A percentile compares a stretch with the other conserved stretches of the same genome.
Evolutionary conservation across 2,113 vertebrate species (phyloP).

Genomic region (Eupsittula cactorum): DNA sequence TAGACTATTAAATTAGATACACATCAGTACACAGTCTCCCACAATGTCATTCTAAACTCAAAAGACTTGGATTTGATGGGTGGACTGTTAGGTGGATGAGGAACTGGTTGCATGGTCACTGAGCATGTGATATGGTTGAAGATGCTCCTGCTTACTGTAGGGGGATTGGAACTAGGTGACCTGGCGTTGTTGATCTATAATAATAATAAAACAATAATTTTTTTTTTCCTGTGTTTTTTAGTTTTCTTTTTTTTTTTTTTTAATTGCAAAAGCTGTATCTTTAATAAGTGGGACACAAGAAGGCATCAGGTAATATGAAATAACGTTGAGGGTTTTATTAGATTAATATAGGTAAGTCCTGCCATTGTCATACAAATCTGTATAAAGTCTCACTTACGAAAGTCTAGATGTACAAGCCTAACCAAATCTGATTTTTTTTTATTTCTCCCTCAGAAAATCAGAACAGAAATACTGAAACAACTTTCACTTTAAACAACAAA

Average conservation of each 20-base stretch:
- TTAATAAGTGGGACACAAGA: neutral
- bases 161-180: neutral
- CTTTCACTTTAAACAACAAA: neutral
- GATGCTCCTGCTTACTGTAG: neutral
- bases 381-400: neutral
- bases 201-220: neutral
- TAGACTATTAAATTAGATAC: neutral
- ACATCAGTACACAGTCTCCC: neutral
- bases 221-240: too few species aligned
- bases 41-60: neutral
- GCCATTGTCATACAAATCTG: too few species aligned
- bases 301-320: neutral
- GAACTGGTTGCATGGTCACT: neutral
- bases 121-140: neutral
- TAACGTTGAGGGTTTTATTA: neutral
- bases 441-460: neutral
- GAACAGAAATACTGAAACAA: neutral
- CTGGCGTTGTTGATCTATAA: neutral
- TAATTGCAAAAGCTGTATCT: neutral
- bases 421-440: neutral
- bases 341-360: neutral
- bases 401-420: neutral
- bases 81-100: neutral
- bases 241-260: neutral
- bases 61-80: neutral